Evolutionary conservation across 1,140 invertebrate species (phyloP).

Genomic region (Teleogryllus occipitalis): DNA sequence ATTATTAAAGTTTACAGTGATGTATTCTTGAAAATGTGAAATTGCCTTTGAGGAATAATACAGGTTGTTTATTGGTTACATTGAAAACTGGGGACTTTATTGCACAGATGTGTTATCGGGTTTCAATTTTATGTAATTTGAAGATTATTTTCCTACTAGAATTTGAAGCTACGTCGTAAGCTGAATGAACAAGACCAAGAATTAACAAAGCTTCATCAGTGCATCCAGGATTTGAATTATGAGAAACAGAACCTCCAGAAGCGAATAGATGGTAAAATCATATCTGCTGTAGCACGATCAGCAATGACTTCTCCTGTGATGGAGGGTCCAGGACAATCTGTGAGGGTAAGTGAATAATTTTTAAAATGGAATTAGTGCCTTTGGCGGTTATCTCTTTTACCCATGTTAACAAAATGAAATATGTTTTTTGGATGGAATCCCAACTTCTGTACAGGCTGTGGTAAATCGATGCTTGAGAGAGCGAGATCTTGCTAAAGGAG

Average conservation of each 20-base stretch:
- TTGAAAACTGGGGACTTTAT: not conserved
- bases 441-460: constrained; percentile 28
- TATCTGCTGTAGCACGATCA: constrained; percentile 28
- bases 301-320: constrained; percentile 26
- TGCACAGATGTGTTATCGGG: not conserved
- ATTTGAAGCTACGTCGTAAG: constrained; percentile 34
- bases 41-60: too few species aligned
- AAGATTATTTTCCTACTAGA: constrained; percentile 19
- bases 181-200: constrained; percentile 37
- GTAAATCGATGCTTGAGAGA: constrained; percentile 43
- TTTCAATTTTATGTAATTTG: not conserved
- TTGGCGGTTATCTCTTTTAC: not conserved
- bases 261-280: constrained; percentile 32
- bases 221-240: constrained; percentile 35
- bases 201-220: constrained; percentile 36
- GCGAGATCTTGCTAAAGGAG: constrained; percentile 41
- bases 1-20: too few species aligned
- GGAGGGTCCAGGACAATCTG: constrained; percentile 17
- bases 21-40: too few species aligned
- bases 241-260: constrained; percentile 39
- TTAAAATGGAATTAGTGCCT: not conserved
- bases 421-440: not conserved
- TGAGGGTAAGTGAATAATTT: constrained; percentile 20
- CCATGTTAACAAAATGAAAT: not conserved
- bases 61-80: too few species aligned